Base-by-base conservation (phyloP, 1,140 invertebrate species). In the Pseudomyrmex flavicornis region DNA sequence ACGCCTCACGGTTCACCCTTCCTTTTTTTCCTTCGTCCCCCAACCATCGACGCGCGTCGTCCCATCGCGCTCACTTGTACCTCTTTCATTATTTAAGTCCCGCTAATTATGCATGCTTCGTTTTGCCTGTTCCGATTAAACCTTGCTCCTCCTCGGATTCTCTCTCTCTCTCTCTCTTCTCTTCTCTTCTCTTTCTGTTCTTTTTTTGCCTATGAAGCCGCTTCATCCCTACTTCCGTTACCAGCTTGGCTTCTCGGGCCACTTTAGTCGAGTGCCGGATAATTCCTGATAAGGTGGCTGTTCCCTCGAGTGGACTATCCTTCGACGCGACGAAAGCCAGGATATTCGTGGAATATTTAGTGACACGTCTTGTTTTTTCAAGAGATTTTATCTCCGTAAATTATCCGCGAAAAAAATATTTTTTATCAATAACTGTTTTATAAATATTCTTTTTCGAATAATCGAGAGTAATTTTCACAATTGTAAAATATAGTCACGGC, bases 221-320 rank as follows among this genome's bases (percentile, higher is more conserved):
- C 52, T 58, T 79, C 44, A 26, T n/a, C 35, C 62, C 54, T 59
- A 10, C 35, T 59, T 82, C 65, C 54, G 76, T 48, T 79, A 63
- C 35, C 76, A 70, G 76, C 68, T 79, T 50, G 50, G 79, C 62
- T 83, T 85, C 70, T 85, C 86, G 79, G 77, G 79, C 63, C 79
- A 89, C 85, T 89, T 84, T 86, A 88, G 56, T 66, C 87, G 87
- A 89, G 87, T 88, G 84, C 56, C 58, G 62, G 84, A 87, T 89
- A 89, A 89, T 89, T 88, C 44, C 87, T 88, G 87, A 89, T 88
- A 89, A 89, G 84, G 70, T 77, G 84, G 85, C 75, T 68, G 82
- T 88, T 88, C 70, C 44, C 80, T 85, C 86, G 62, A 88, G 83
- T 80, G 35, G 70, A 75, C 61, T 35, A 48, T 46, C 63, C 46